Evolutionary conservation across 2,113 vertebrate genomes (phyloP).

Genomic region (Halichoeres trimaculatus): DNA sequence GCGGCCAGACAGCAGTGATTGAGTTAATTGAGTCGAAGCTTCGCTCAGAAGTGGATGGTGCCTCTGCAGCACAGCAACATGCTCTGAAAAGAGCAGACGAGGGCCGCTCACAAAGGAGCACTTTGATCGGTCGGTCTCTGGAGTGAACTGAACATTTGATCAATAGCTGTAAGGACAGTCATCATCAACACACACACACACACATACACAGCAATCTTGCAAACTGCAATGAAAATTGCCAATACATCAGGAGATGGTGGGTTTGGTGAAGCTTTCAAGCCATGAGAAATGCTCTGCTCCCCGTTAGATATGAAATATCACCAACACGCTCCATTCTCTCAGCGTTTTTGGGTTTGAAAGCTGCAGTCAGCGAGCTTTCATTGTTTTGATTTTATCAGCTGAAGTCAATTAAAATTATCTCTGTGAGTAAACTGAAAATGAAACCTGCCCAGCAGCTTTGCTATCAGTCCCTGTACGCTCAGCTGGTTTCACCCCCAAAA

Average conservation of each 20-base stretch:
- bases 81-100: slow-evolving; percentile 29
- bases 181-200: slow-evolving; percentile 7
- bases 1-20: slow-evolving; percentile 48
- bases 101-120: slow-evolving; percentile 32
- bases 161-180: slow-evolving; percentile 49
- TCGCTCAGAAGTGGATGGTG: slow-evolving; percentile 31
- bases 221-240: slow-evolving; percentile 15
- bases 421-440: not conserved
- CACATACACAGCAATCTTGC: slow-evolving; percentile 13
- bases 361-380: not conserved
- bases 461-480: too few relatives aligned
- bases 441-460: too few relatives aligned
- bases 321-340: not conserved
- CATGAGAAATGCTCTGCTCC: not conserved
- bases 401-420: too few relatives aligned
- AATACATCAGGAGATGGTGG: not conserved
- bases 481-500: too few relatives aligned
- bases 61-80: slow-evolving; percentile 31
- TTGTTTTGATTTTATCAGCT: too few relatives aligned
- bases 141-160: slow-evolving; percentile 53
- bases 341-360: too few relatives aligned
- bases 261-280: not conserved
- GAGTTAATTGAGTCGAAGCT: slow-evolving; percentile 58
- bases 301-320: not conserved
- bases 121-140: slow-evolving; percentile 44